Evolutionary conservation across 2,888 invertebrate genomes (phyloP).

Genomic region (Parapristionchus giblindavisi): DNA sequence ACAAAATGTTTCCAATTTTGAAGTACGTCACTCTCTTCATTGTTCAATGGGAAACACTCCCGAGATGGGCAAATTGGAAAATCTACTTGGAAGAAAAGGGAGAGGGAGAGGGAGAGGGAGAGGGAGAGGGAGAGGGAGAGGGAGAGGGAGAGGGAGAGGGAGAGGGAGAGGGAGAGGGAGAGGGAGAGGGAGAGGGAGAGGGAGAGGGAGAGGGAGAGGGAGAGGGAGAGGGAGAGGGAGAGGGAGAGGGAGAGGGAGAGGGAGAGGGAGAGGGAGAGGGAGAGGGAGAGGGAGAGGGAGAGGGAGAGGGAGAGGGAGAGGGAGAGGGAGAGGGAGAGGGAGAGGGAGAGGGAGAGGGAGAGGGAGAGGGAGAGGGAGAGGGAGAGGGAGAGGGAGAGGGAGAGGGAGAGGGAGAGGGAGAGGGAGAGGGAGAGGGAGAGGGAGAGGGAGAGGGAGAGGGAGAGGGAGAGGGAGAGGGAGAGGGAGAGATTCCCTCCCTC

Average conservation of each 20-base stretch:
- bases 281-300: constrained; percentile 1
- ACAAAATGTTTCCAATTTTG: too few species aligned
- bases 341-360: constrained; percentile 26
- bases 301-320: constrained; percentile 14
- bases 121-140: constrained; percentile 18
- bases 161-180: background rate
- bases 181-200: background rate
- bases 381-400: constrained; percentile 35
- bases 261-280: background rate
- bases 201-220: background rate
- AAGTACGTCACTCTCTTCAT: too few species aligned
- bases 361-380: constrained; percentile 35
- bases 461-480: constrained; percentile 15
- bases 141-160: constrained; percentile 22
- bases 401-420: constrained; percentile 39
- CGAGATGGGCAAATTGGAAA: too few species aligned
- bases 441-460: constrained; percentile 10
- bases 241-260: constrained; percentile 20
- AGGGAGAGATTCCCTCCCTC: constrained; percentile 22
- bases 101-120: constrained; percentile 19
- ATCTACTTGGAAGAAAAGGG: constrained; percentile 14
- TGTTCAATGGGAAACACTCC: too few species aligned
- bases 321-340: constrained; percentile 23
- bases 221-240: constrained; percentile 8
- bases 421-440: constrained; percentile 8